Evolutionary conservation across 2,113 vertebrate genomes (phyloP), one percentile per base, ranked within the genome.

Genomic region (Euleptes europaea): DNA sequence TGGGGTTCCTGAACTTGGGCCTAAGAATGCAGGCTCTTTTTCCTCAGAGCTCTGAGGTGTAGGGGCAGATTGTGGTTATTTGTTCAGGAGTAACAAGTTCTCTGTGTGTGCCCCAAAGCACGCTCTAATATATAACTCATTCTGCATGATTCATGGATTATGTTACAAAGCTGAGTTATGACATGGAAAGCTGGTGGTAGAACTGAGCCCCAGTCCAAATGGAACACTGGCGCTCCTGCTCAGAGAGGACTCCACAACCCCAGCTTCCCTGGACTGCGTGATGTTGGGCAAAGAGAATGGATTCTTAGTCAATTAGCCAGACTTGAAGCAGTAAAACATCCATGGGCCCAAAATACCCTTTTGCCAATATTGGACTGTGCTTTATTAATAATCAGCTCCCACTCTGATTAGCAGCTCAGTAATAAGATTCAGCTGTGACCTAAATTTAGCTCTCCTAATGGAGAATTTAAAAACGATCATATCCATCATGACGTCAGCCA

Each of bases 361-460:
- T 94, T n/a, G 78, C 91, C 91, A 94, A 93, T 94, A 92, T 94
- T 93, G 90, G 93, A 90, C 87, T 93, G 91, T 93, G 91, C 88
- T 93, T 79, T 94, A 95, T 95, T 95, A 95, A 94, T 94, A 94
- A 95, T 92, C 91, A 89, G 80, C 92, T 92, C 83, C 28, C 0
- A 89, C 89, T 93, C 93, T 94, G 94, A 94, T 95, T 94, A 94
- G 92, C 93, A 93, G 91, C 82, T 66, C 88, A 90, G 91, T 94
- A 94, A 93, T 94, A 94, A 93, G 92, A 89, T 92, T 93, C 84
- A 51, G 91, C 92, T 90, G 90, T 93, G 94, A 93, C 94, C 94
- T 94, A 94, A 92, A 93, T 94, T 94, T 94, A 95, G 92, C 93
- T 93, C 89, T 95, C 86, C 92, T 92, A 91, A 93, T 94, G 1